These are phyloP conservation scores for Colletes collaris DNA, from an alignment of 2,888 invertebrate genomes.

Conservation along the genomic window DNA sequence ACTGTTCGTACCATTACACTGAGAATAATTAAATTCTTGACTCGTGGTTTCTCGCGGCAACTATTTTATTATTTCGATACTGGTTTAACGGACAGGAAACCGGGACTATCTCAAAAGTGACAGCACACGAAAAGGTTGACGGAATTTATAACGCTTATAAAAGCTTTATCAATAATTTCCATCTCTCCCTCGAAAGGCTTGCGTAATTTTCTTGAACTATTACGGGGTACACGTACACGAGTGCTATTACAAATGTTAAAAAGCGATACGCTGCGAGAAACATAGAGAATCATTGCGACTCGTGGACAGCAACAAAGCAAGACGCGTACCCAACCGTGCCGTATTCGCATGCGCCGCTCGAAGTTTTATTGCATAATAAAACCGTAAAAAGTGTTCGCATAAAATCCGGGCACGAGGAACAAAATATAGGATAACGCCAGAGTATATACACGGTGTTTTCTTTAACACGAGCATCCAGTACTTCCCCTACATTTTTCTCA, in stretches of 20 bases:
- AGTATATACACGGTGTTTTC: no score
- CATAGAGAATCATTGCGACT: constrained; percentile 8
- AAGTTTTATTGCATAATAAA: constrained; percentile 53
- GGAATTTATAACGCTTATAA: constrained; percentile 1
- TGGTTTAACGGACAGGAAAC: constrained; percentile 2
- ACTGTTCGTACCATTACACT: no score
- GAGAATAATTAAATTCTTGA: no score
- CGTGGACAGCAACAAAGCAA: constrained; percentile 16
- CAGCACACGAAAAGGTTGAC: neutral
- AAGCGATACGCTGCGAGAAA: constrained; percentile 11
- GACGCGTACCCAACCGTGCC: constrained; percentile 3
- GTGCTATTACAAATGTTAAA: constrained; percentile 13
- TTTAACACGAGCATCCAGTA: no score
- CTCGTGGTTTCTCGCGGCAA: neutral
- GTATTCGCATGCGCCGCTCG: constrained; percentile 14
- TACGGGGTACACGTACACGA: neutral
- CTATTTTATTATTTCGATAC: neutral
- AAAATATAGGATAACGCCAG: constrained; percentile 18
- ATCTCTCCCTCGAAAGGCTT: constrained; percentile 1
- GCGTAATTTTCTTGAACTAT: constrained; percentile 9
- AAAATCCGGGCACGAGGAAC: constrained; percentile 23
- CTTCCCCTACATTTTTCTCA: no score
- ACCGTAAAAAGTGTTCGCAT: constrained; percentile 26
- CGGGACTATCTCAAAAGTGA: neutral
- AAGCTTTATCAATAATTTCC: constrained; percentile 23